phyloP scores from a whole-genome alignment of 2,888 invertebrate genomes.

The Hoplodrina blanda region DNA sequence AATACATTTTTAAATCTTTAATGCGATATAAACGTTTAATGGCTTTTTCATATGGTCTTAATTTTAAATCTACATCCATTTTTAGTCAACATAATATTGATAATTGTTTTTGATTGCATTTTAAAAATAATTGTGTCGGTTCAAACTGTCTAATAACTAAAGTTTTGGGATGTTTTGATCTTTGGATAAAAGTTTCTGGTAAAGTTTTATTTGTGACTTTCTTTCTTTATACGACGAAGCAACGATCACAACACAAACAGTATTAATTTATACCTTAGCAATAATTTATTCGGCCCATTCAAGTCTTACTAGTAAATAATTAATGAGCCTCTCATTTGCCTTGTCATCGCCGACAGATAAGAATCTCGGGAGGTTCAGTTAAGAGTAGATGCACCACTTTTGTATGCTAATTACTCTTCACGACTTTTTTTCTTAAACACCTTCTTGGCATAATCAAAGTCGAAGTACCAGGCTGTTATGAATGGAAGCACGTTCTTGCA shows the following conservation, averaged over 20 bases:
- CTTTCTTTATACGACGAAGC: not conserved
- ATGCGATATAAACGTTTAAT: conserved; percentile 14
- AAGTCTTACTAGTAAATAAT: conserved; percentile 72
- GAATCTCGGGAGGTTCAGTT: conserved; percentile 44
- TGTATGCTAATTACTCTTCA: conserved; percentile 81
- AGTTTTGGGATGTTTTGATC: conserved; percentile 19
- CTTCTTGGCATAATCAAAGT: conserved; percentile 66
- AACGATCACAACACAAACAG: conserved; percentile 29
- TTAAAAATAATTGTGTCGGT: not conserved
- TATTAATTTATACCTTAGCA: conserved; percentile 57
- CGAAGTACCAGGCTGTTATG: conserved; percentile 53
- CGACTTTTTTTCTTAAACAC: conserved; percentile 63
- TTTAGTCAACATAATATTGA: not conserved
- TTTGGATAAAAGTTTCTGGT: not conserved
- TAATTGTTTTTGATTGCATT: conserved; percentile 18
- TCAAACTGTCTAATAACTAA: not conserved
- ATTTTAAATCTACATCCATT: not conserved
- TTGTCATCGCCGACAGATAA: conserved; percentile 69
- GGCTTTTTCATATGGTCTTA: conserved; percentile 21
- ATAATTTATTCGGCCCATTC: conserved; percentile 64
- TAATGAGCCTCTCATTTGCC: conserved; percentile 74
- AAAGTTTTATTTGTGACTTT: not conserved
- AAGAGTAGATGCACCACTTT: conserved; percentile 72
- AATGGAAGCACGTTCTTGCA: conserved; percentile 53
- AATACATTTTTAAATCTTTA: conserved; percentile 44